Evolutionary conservation across 2,888 invertebrate species (phyloP).

Genomic region (Drosophila kuntzei): DNA sequence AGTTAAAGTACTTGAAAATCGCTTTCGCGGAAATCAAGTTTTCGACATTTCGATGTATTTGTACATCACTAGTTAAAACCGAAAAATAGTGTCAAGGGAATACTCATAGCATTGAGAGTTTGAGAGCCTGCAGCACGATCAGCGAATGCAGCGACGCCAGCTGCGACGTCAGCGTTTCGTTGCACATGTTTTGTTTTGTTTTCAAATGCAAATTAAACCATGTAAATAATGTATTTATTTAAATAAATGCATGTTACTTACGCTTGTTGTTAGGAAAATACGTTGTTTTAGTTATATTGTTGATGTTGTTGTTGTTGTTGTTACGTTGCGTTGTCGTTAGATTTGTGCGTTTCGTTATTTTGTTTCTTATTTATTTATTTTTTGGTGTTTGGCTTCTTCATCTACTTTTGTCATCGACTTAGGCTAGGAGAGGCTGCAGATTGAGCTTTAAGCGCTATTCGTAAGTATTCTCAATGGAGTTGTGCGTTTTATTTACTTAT

Average conservation of each 20-base stretch:
- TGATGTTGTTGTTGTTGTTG: no score
- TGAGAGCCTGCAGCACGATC: slow-evolving; percentile 22
- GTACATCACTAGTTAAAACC: slow-evolving; percentile 15
- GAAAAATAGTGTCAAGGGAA: slow-evolving; percentile 67
- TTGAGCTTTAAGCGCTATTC: slow-evolving; percentile 33
- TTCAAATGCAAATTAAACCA: neutral
- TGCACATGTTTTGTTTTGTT: neutral
- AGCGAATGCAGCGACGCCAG: neutral
- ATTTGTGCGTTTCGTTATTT: slow-evolving; percentile 49
- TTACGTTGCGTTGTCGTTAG: slow-evolving; percentile 27
- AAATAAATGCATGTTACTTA: slow-evolving; percentile 10
- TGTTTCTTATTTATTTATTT: slow-evolving; percentile 9
- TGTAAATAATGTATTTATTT: neutral
- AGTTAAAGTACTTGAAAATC: no score
- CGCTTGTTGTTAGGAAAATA: slow-evolving; percentile 4
- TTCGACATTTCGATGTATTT: no score
- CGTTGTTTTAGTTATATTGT: neutral
- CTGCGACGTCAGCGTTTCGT: neutral
- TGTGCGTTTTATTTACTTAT: slow-evolving; percentile 39
- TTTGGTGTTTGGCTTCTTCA: slow-evolving; percentile 28
- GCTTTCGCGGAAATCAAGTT: no score
- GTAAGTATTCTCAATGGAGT: slow-evolving; percentile 20
- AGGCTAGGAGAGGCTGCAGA: slow-evolving; percentile 29
- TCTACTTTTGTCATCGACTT: slow-evolving; percentile 25
- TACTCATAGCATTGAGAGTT: slow-evolving; percentile 11